These are phyloP conservation scores for Pontoporia blainvillei DNA, from an alignment of 2,113 vertebrate species.

Conservation along the genomic window DNA sequence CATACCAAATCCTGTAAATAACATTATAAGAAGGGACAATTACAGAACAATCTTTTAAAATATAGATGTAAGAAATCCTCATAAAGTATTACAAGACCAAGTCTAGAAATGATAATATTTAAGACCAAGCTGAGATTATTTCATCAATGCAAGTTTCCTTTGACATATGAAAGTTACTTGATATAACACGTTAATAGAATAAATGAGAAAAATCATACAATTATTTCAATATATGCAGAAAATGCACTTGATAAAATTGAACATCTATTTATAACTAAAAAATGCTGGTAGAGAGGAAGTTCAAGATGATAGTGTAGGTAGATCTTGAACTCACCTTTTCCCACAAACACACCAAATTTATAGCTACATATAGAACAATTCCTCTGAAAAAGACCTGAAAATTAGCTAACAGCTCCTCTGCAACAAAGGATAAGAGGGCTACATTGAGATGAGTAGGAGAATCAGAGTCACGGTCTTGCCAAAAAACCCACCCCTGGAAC, in stretches of 20 bases:
- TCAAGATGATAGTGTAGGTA: neutral
- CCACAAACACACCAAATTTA: neutral
- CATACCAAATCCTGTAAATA: neutral
- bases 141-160: neutral
- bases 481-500: neutral
- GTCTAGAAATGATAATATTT: neutral
- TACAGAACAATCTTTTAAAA: neutral
- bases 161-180: neutral
- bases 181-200: neutral
- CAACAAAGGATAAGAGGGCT: neutral
- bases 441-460: neutral
- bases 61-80: neutral
- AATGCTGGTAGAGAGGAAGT: neutral
- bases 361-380: neutral
- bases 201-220: neutral
- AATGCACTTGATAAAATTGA: neutral
- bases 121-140: neutral
- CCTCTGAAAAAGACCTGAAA: neutral
- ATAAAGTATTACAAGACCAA: neutral
- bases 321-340: neutral
- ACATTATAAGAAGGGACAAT: neutral
- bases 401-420: neutral
- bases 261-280: neutral
- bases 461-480: neutral
- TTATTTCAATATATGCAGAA: neutral